A percentile compares a stretch with the other conserved stretches of the same genome.
Evolutionary conservation across 92 coral and sea anemone species (phyloP).

Genomic region (Parazoanthus atlanticus): DNA sequence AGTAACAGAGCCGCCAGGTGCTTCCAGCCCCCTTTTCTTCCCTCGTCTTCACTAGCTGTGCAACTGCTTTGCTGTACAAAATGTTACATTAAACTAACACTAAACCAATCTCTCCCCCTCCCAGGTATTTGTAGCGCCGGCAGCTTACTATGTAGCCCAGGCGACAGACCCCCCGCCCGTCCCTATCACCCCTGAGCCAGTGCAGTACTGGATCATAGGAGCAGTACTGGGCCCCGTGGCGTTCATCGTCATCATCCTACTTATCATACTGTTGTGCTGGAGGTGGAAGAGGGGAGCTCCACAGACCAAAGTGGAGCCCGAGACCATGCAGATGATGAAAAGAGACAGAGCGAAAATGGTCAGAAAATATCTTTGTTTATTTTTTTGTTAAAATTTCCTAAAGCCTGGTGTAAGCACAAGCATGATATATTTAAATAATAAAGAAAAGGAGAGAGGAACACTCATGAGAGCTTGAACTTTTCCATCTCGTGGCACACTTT

Average conservation of each 20-base stretch:
- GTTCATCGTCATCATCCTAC: slow-evolving; percentile 53
- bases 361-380: background rate
- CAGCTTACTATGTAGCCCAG: slow-evolving; percentile 22
- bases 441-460: too few relatives aligned
- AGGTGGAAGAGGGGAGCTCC: slow-evolving; percentile 94
- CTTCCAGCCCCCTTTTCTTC: too few relatives aligned
- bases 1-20: too few relatives aligned
- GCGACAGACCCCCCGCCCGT: slow-evolving; percentile 63
- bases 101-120: background rate
- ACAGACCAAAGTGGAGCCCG: slow-evolving; percentile 73
- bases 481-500: too few relatives aligned
- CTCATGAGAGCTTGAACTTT: too few relatives aligned
- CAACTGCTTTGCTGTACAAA: background rate
- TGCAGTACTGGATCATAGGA: slow-evolving; percentile 82
- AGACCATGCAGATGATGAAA: slow-evolving; percentile 53
- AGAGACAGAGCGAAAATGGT: slow-evolving; percentile 48
- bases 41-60: background rate
- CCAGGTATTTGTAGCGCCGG: slow-evolving; percentile 54
- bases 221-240: slow-evolving; percentile 78
- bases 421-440: too few relatives aligned
- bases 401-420: too few relatives aligned
- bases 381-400: too few relatives aligned
- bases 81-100: background rate
- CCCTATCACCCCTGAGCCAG: slow-evolving; percentile 54
- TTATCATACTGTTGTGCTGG: slow-evolving; percentile 68